Evolutionary conservation across 2,888 invertebrate species (phyloP), one percentile per base, ranked within the genome.

Genomic region (Acanthosepion pharaonis): DNA sequence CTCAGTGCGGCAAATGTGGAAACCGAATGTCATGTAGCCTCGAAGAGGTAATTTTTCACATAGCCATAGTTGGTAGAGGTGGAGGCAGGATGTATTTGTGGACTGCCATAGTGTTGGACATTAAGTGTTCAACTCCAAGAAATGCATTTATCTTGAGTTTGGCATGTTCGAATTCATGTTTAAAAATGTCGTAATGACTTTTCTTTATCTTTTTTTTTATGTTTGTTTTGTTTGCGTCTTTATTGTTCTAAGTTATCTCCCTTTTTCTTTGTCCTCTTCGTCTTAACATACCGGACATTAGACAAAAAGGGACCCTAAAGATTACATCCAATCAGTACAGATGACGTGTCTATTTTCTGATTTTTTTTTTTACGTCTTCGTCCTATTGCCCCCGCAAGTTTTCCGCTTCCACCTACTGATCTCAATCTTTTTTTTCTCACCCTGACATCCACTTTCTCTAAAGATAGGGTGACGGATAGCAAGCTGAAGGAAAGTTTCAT

Each of bases 1-100:
- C n/a, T 78, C 78, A 78, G 78, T 33, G 78, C n/a, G 78, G 33
- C 11, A 11, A 78, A 8, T n/a, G 33, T 78, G 78, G 78, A 33
- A n/a, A 78, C 78, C n/a, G 78, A 78, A 78, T 78, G 78, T 78
- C 78, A 78, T 78, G 78, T 78, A 78, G 78, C n/a, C 78, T 78
- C n/a, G n/a, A 78, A 78, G 78, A 78, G 78, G 78, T 78, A 78
- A 78, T 78, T 78, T 78, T 78, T 78, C 78, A 78, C 78, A 78
- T 78, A 33, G 33, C 78, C 78, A 78, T 78, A n/a, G 78, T 78
- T n/a, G n/a, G n/a, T 78, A 11, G n/a, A 33, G 8, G n/a, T 5
- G 9, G n/a, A 5, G n/a, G 5, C 11, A 23, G 78, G 78, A 0
- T 55, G 55, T 55, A 55, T n/a, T 78, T n/a, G n/a, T 78, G 18